phyloP scores from a whole-genome alignment of 1,140 invertebrate genomes.

The Drosophila nigrodunni region DNA sequence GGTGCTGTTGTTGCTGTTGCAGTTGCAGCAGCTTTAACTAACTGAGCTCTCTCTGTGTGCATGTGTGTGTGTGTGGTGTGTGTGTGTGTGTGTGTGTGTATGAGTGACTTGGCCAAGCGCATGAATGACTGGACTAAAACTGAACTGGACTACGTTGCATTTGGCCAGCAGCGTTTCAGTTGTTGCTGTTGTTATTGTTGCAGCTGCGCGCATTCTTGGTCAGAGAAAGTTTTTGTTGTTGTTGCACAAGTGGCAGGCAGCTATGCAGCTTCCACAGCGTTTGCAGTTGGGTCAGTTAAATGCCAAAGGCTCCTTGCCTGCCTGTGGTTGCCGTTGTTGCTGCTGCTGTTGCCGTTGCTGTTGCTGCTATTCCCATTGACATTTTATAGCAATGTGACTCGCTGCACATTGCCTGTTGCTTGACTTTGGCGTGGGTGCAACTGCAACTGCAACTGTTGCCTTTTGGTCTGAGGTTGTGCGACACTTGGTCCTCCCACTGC shows the following conservation, averaged over 20 bases:
- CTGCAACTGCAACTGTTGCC: constrained; percentile 10
- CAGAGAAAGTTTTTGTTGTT: constrained; percentile 77
- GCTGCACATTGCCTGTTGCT: constrained; percentile 21
- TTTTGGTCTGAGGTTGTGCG: constrained; percentile 25
- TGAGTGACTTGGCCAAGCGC: constrained; percentile 46
- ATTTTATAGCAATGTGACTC: constrained; percentile 26
- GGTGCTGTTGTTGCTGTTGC: constrained; percentile 62
- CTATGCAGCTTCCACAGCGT: constrained; percentile 42
- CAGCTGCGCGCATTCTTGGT: constrained; percentile 79
- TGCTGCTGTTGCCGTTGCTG: not conserved
- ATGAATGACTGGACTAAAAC: constrained; percentile 74
- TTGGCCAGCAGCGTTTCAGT: constrained; percentile 53
- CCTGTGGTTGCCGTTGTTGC: constrained; percentile 29
- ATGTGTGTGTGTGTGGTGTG: not conserved
- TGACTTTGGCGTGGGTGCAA: constrained; percentile 45
- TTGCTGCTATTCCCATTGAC: constrained; percentile 32
- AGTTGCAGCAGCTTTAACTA: constrained; percentile 41
- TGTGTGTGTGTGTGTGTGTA: constrained; percentile 30
- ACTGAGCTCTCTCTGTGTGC: constrained; percentile 30
- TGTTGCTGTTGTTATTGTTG: constrained; percentile 54
- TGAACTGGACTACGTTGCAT: constrained; percentile 68
- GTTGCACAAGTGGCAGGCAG: constrained; percentile 65
- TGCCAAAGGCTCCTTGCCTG: constrained; percentile 59
- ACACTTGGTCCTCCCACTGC: constrained; percentile 20
- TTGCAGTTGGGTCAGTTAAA: constrained; percentile 61